Evolutionary conservation across 92 coral and sea anemone genomes (phyloP), one percentile per base, ranked within the genome.

Genomic region (Parazoanthus swiftii): DNA sequence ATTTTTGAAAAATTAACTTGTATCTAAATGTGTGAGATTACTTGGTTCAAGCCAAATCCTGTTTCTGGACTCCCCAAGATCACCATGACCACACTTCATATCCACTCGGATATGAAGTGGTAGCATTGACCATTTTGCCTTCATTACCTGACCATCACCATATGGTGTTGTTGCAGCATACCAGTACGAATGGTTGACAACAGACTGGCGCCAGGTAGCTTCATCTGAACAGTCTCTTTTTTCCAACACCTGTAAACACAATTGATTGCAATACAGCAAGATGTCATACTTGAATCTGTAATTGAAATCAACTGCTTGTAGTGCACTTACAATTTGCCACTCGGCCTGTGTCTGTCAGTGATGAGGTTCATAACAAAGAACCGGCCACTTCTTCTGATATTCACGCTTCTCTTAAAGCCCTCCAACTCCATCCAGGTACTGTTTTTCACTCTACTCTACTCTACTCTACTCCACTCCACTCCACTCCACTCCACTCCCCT

Each of bases 361-460:
- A 89, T 85, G 8, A 89, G 21, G 10, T 66, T 76, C 16, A 23
- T 85, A 43, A 89, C 74, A 46, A 39, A 16, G 4, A 91, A 89
- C 15, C 39, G 43, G 11, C 33, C 89, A 70, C 68, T 38, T 8
- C 54, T 79, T 36, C 86, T 25, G 63, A 74, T 51, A 3, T 9
- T 29, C 79, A 91, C 89, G 73, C 86, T 67, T 25, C 93, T 85
- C 86, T 58, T 63, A 8, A 86, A 51, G 4, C 92, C 94, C 63
- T 76, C 89, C 11, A 75, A 54, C 72, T 89, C 94, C 91, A 89
- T 85, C 77, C 88, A 77, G 5, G 76, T 16, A 89, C 88, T 91
- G 59, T 85, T 91, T 81, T 75, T 85, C 35, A 89, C 91, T 86
- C 89, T 89, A 56, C 89, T 85, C 93, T 91, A n/a, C n/a, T n/a